A percentile compares a stretch with the other conserved stretches of the same genome.
These are phyloP conservation scores for Watsonalla cultraria DNA, from an alignment of 2,888 invertebrate species.

Conservation along the genomic window DNA sequence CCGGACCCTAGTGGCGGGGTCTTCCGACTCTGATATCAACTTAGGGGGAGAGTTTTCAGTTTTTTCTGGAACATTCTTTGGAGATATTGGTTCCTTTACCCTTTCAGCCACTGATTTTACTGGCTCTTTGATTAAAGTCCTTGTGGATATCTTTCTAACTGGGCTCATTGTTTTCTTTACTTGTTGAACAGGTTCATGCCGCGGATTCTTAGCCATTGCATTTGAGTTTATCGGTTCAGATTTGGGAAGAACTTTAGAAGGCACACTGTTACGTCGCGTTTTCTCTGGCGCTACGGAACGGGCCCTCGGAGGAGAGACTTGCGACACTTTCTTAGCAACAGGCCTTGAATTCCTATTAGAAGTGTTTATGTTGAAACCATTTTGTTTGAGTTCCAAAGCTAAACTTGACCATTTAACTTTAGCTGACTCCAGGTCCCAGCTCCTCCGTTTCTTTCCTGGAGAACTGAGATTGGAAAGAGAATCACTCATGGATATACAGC, in stretches of 20 bases:
- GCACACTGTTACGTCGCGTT: constrained; percentile 22
- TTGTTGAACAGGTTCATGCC: constrained; percentile 24
- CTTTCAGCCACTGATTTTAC: constrained; percentile 14
- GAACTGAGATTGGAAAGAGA: constrained; percentile 54
- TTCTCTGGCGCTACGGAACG: constrained; percentile 35
- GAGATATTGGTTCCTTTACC: constrained; percentile 1
- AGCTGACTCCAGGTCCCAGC: constrained; percentile 69
- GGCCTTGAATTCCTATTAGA: constrained; percentile 18
- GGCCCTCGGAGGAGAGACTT: constrained; percentile 24
- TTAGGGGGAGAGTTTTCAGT: constrained; percentile 14
- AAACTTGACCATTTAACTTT: constrained; percentile 74
- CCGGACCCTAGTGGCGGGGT: constrained; percentile 55
- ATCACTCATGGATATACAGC: constrained; percentile 73
- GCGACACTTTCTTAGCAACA: constrained; percentile 21
- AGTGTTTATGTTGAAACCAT: constrained; percentile 17
- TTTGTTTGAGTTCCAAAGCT: constrained; percentile 59
- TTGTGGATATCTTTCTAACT: constrained; percentile 25
- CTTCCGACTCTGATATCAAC: constrained; percentile 39
- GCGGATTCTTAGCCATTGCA: neutral
- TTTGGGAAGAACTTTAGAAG: constrained; percentile 32
- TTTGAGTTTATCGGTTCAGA: constrained; percentile 32
- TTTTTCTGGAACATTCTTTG: constrained; percentile 10
- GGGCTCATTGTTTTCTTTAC: constrained; percentile 34
- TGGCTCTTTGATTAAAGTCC: constrained; percentile 26
- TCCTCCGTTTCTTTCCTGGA: constrained; percentile 58